Evolutionary conservation across 2,797 vertebrate genomes (phyloP).

Genomic region (Lithobates pipiens): DNA sequence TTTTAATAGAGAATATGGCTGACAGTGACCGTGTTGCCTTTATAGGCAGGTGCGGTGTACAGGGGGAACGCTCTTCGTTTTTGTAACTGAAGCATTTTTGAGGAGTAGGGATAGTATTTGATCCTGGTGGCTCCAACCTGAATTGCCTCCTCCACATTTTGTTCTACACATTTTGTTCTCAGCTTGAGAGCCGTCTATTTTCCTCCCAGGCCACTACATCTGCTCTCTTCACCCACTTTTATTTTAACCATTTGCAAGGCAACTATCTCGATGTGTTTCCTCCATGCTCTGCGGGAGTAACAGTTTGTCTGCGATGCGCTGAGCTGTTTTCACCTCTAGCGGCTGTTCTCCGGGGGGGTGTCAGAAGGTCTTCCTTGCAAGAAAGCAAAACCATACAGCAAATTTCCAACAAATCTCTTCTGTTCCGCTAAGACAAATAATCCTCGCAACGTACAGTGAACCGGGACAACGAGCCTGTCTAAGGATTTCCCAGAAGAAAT

Average conservation of each 20-base stretch:
- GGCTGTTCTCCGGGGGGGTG: neutral
- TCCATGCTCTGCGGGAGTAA: neutral
- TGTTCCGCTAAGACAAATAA: constrained; percentile 3
- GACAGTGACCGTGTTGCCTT: no score
- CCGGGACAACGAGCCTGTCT: neutral
- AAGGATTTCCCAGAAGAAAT: neutral
- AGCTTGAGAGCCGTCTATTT: neutral
- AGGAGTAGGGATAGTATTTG: no score
- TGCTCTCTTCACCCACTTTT: neutral
- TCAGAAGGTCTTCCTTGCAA: neutral
- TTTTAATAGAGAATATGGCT: no score
- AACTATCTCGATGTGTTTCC: neutral
- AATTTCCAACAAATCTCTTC: neutral
- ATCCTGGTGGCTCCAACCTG: no score
- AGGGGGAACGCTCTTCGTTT: no score
- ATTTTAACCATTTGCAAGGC: neutral
- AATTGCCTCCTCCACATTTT: neutral
- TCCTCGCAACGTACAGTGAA: neutral
- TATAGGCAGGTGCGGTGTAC: no score
- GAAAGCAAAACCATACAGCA: neutral
- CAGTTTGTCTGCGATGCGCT: neutral
- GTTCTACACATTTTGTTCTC: constrained; percentile 8
- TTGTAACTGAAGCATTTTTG: no score
- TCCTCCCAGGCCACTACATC: neutral
- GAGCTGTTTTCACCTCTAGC: neutral